phyloP scores from a whole-genome alignment of 1,140 invertebrate species.

The Aphis craccivora region DNA sequence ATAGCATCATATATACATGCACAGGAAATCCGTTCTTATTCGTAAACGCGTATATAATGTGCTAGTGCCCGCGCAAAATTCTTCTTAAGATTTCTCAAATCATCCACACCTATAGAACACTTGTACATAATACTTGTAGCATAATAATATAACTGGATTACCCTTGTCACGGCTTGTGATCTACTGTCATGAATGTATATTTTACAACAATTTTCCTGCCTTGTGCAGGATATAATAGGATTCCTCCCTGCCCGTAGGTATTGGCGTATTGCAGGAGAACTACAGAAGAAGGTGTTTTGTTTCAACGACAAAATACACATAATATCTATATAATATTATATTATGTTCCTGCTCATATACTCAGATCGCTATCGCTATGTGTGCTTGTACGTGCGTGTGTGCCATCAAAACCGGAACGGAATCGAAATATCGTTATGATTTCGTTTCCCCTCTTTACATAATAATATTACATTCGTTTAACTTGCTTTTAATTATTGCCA shows the following conservation, averaged over 20 bases:
- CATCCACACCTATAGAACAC: neutral
- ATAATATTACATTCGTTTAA: neutral
- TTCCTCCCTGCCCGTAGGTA: neutral
- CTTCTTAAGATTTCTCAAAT: neutral
- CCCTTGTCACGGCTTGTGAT: neutral
- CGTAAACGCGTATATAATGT: neutral
- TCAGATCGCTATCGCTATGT: neutral
- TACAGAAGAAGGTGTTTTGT: neutral
- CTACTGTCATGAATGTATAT: neutral
- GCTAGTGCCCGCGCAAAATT: neutral
- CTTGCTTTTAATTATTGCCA: conserved; percentile 31
- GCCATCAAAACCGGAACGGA: conserved; percentile 38
- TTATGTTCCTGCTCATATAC: neutral
- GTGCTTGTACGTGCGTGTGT: neutral
- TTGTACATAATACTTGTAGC: neutral
- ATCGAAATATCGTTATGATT: conserved; percentile 35
- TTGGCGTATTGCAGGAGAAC: too few species aligned
- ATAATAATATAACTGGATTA: neutral
- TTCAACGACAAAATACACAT: neutral
- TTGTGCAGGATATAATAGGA: neutral
- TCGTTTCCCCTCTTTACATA: neutral
- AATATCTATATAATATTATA: neutral
- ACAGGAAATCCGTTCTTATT: neutral
- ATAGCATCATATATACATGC: neutral
- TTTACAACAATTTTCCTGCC: neutral